A percentile compares a stretch with the other conserved stretches of the same genome.
phyloP scores from a whole-genome alignment of 2,797 vertebrate genomes.

The Hoplostethus atlanticus region DNA sequence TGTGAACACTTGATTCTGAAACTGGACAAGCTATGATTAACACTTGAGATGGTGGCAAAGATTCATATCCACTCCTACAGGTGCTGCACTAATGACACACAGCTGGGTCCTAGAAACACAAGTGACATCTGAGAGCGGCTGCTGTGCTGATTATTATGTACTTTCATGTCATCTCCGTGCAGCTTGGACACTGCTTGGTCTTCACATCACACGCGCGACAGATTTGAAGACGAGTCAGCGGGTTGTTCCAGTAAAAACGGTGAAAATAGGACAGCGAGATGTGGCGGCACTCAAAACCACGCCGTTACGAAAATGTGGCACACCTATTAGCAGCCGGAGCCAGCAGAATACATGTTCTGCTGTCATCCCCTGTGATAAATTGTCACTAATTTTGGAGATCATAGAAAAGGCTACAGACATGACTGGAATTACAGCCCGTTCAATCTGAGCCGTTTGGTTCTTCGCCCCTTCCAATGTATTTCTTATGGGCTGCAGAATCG shows the following conservation, averaged over 20 bases:
- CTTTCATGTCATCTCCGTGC: conserved; percentile 57
- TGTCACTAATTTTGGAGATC: conserved; percentile 59
- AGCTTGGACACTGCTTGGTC: conserved; percentile 13
- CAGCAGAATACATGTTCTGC: conserved; percentile 27
- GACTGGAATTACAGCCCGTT: conserved; percentile 34
- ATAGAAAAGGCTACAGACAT: conserved; percentile 34
- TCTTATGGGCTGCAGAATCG: conserved; percentile 61
- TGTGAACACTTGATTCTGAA: conserved; percentile 67
- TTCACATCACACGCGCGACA: conserved; percentile 12
- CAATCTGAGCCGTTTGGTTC: conserved; percentile 64
- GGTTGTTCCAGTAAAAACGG: conserved; percentile 34
- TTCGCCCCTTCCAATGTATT: conserved; percentile 68
- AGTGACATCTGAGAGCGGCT: conserved; percentile 53
- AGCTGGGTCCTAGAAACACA: conserved; percentile 61
- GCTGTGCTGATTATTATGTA: conserved; percentile 65
- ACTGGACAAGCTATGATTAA: conserved; percentile 73
- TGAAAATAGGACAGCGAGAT: conserved; percentile 35
- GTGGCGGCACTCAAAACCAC: conserved; percentile 37
- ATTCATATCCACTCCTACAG: conserved; percentile 73
- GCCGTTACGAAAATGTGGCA: conserved; percentile 39
- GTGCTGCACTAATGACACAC: conserved; percentile 73
- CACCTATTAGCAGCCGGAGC: conserved; percentile 29
- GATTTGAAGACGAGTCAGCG: conserved; percentile 48
- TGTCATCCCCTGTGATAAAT: conserved; percentile 29
- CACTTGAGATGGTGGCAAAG: conserved; percentile 63